Evolutionary conservation across 2,113 vertebrate genomes (phyloP).

Genomic region (Chitala chitala): DNA sequence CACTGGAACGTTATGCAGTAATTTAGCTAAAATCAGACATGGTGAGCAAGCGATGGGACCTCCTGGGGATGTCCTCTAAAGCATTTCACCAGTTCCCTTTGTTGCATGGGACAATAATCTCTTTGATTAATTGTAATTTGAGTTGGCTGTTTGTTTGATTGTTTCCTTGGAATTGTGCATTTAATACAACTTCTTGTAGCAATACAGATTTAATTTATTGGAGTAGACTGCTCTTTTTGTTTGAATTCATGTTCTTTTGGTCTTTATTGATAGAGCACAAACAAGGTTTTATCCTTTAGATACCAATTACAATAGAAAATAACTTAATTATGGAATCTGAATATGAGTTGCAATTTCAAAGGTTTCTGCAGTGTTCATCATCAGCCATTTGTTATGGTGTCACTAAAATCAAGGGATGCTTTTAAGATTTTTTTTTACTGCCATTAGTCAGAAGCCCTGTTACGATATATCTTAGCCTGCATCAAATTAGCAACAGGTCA

Average conservation of each 20-base stretch:
- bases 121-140: slow-evolving; percentile 24
- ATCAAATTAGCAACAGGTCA: no score
- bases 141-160: slow-evolving; percentile 19
- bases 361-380: neutral
- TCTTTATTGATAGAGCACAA: slow-evolving; percentile 2
- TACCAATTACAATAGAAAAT: neutral
- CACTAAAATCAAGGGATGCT: no score
- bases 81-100: slow-evolving; percentile 21
- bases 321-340: neutral
- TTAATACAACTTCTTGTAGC: neutral
- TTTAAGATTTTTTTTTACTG: neutral
- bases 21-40: slow-evolving; percentile 41
- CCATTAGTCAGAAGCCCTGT: neutral
- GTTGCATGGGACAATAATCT: slow-evolving; percentile 21
- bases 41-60: slow-evolving; percentile 22
- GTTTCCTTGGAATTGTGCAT: neutral
- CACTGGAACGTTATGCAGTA: slow-evolving; percentile 28
- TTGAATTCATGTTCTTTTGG: neutral
- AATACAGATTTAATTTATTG: neutral
- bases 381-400: neutral
- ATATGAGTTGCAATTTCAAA: neutral
- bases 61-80: slow-evolving; percentile 29
- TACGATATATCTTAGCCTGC: neutral
- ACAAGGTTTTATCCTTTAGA: neutral
- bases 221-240: neutral